Percentiles rank a stretch among this genome's conserved stretches.
phyloP scores from a whole-genome alignment of 2,797 vertebrate species.

The Aldrovandia affinis region DNA sequence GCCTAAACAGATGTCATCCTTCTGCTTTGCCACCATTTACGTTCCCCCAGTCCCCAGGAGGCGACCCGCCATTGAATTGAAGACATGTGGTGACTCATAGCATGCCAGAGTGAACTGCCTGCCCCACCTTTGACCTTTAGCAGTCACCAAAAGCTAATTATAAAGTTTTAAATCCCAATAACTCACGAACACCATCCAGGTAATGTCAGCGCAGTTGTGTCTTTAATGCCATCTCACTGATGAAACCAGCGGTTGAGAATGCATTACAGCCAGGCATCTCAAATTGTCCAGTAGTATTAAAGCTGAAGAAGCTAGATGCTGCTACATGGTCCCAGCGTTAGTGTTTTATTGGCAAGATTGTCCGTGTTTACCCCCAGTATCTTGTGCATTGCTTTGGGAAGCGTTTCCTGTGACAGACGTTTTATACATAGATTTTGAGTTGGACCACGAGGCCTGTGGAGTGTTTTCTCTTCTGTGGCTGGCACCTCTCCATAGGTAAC shows the following conservation, averaged over 20 bases:
- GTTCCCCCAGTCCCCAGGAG: background rate
- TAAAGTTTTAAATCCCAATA: background rate
- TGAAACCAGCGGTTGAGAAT: no score
- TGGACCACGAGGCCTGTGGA: background rate
- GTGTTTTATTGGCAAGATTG: background rate
- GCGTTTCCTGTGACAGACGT: background rate
- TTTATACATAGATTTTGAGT: background rate
- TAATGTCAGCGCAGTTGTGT: no score
- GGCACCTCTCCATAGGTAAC: conserved; percentile 6
- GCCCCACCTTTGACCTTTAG: background rate
- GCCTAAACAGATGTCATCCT: conserved; percentile 19
- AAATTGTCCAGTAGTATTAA: background rate
- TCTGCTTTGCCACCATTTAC: background rate
- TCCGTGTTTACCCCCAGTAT: background rate
- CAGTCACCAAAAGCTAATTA: background rate
- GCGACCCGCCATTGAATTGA: background rate
- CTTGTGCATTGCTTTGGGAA: background rate
- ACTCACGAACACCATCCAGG: background rate
- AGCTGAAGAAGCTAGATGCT: background rate
- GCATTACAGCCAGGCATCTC: background rate
- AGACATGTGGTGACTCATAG: background rate
- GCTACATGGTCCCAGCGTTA: background rate
- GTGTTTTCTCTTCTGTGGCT: background rate
- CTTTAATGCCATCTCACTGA: background rate
- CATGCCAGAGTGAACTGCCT: background rate